Evolutionary conservation across 2,113 vertebrate genomes (phyloP), one percentile per base, ranked within the genome.

Genomic region (Erpornis zantholeuca): DNA sequence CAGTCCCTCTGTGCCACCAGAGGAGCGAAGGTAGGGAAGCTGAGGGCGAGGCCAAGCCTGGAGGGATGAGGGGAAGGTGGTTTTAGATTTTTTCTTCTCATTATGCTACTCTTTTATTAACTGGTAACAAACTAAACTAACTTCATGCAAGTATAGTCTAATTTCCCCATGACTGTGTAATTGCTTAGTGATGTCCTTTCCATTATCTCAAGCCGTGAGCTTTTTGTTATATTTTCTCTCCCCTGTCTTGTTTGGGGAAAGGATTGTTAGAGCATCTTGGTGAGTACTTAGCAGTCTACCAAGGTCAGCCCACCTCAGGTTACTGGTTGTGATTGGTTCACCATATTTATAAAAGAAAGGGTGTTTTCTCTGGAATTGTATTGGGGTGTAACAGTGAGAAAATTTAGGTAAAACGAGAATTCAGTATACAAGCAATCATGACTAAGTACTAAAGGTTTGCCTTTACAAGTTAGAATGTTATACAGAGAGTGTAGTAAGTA

Each of bases 41-140:
- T 5, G 7, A 54, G 40, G n/a, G 9, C 15, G 11, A 29, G 27
- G 11, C 13, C 54, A 31, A 66, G 27, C 40, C 10, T 54, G 19
- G 12, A 63, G 7, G 7, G 24, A 42, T 36, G 7, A 7, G 4
- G 3, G 12, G 3, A 49, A 56, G 7, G 5, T 28, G 9, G 5
- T 44, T 73, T 61, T 38, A 27, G 7, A 28, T 56, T n/a, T 72
- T 3, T 49, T 79, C 29, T 70, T 88, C 8, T 63, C 24, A 29
- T 53, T 79, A 50, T 54, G 6, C 7, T 73, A 27, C 13, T 66
- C 6, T 66, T 40, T 60, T 60, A 56, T 49, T 54, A 31, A n/a
- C 5, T 50, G 53, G 8, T 44, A 72, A 66, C 29, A 73, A 68
- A 68, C 25, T 35, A 45, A 52, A 77, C 36, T 21, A 29, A 33